A percentile compares a stretch with the other conserved stretches of the same genome.
phyloP scores from a whole-genome alignment of 53 echinoderm and acorn worm genomes.

The Mesocentrotus franciscanus region DNA sequence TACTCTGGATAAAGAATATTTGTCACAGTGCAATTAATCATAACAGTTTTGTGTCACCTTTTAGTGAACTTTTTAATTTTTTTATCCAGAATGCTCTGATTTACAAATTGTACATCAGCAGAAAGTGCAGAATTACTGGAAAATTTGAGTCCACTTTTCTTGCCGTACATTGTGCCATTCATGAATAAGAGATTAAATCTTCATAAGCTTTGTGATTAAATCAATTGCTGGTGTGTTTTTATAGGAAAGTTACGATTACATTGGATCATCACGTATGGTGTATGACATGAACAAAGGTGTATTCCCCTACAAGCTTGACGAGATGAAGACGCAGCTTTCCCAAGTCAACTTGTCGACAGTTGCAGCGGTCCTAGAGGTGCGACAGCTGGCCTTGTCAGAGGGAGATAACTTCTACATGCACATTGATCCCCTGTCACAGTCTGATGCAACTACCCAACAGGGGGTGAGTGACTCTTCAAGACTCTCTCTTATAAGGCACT shows the following conservation, averaged over 20 bases:
- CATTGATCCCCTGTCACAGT: constrained; percentile 82
- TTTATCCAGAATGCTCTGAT: too few relatives aligned
- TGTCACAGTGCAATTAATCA: too few relatives aligned
- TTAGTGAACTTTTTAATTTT: too few relatives aligned
- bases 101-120: too few relatives aligned
- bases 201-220: too few relatives aligned
- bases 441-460: constrained; percentile 17
- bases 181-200: too few relatives aligned
- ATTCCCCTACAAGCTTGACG: constrained; percentile 72
- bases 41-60: too few relatives aligned
- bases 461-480: constrained; percentile 23
- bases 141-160: too few relatives aligned
- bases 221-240: constrained; percentile 47
- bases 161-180: too few relatives aligned
- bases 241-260: constrained; percentile 98
- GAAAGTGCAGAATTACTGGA: too few relatives aligned
- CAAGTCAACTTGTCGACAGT: constrained; percentile 75
- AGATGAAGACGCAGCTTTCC: constrained; percentile 72
- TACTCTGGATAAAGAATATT: too few relatives aligned
- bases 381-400: constrained; percentile 78
- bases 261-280: constrained; percentile 93
- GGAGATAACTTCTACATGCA: constrained; percentile 75
- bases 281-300: constrained; percentile 87
- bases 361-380: constrained; percentile 79
- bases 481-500: background rate